These are phyloP conservation scores for Cephus sareptanus DNA, from an alignment of 2,888 invertebrate species.

Conservation along the genomic window DNA sequence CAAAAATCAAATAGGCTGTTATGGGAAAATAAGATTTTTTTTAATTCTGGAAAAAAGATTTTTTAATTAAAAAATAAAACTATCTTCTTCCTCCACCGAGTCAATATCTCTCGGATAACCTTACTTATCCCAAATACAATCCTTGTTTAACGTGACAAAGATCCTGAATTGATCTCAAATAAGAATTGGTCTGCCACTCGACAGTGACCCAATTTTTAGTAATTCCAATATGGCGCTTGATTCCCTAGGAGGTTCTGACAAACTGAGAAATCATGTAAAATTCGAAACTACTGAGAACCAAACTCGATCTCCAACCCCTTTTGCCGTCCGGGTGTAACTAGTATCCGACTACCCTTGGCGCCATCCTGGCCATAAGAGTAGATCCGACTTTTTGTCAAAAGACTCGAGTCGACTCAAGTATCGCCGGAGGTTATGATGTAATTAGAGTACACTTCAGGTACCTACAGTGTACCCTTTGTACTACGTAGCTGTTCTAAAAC, in stretches of 20 bases:
- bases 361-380: slow-evolving; percentile 10
- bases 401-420: slow-evolving; percentile 35
- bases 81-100: too few species aligned
- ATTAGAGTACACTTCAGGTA: slow-evolving; percentile 48
- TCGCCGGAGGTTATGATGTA: slow-evolving; percentile 45
- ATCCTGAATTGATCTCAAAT: too few species aligned
- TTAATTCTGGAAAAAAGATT: too few species aligned
- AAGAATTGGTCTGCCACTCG: too few species aligned
- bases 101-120: too few species aligned
- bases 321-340: not conserved
- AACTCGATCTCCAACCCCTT: not conserved
- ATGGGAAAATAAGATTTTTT: too few species aligned
- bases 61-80: too few species aligned
- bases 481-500: slow-evolving; percentile 1
- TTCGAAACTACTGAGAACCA: slow-evolving; percentile 17
- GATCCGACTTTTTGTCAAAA: slow-evolving; percentile 23
- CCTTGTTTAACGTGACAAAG: too few species aligned
- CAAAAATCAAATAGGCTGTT: too few species aligned
- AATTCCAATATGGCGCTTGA: not conserved
- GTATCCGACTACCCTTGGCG: not conserved
- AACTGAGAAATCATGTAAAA: slow-evolving; percentile 33
- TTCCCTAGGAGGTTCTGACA: not conserved
- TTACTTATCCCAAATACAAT: too few species aligned
- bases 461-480: slow-evolving; percentile 28
- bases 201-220: too few species aligned